Conservation (phyloP, 2,888 invertebrate species). For the Hipparchia sbordonii region DNA sequence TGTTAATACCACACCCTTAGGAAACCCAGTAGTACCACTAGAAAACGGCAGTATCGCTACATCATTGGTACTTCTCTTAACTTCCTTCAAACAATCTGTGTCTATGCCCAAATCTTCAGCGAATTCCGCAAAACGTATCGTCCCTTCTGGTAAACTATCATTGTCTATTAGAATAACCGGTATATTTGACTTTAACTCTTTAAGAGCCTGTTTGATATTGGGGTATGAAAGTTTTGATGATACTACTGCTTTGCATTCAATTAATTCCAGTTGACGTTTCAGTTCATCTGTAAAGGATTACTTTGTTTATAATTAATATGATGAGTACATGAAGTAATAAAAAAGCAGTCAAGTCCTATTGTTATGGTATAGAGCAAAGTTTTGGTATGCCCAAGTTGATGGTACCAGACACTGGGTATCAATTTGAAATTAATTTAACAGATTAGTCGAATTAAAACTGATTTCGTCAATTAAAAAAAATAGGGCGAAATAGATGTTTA, state of each 20-base stretch:
- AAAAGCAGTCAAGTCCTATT: too few relatives aligned
- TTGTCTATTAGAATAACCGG: slow-evolving; percentile 79
- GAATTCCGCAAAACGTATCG: slow-evolving; percentile 86
- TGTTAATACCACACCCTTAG: slow-evolving; percentile 88
- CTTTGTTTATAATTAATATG: neutral
- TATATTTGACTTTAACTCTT: slow-evolving; percentile 67
- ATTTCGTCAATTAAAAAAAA: neutral
- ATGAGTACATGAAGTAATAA: too few relatives aligned
- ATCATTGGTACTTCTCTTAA: slow-evolving; percentile 79
- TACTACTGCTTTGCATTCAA: slow-evolving; percentile 85
- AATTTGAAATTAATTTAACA: neutral
- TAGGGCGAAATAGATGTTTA: neutral
- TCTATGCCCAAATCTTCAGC: slow-evolving; percentile 80
- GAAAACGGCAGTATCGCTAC: slow-evolving; percentile 90
- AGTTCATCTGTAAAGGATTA: slow-evolving; percentile 85
- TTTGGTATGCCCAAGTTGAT: neutral
- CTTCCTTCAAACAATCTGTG: slow-evolving; percentile 72
- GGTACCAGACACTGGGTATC: neutral
- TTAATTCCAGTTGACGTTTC: slow-evolving; percentile 83
- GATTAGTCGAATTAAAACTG: neutral
- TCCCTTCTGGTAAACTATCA: slow-evolving; percentile 76
- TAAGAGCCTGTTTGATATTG: slow-evolving; percentile 74
- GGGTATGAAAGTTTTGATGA: slow-evolving; percentile 80
- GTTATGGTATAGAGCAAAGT: neutral
- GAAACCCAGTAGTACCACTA: slow-evolving; percentile 93